Percentiles rank a stretch among this genome's conserved stretches.
These are phyloP conservation scores for Graptemys geographica DNA, from an alignment of 2,797 vertebrate species.

Conservation along the genomic window DNA sequence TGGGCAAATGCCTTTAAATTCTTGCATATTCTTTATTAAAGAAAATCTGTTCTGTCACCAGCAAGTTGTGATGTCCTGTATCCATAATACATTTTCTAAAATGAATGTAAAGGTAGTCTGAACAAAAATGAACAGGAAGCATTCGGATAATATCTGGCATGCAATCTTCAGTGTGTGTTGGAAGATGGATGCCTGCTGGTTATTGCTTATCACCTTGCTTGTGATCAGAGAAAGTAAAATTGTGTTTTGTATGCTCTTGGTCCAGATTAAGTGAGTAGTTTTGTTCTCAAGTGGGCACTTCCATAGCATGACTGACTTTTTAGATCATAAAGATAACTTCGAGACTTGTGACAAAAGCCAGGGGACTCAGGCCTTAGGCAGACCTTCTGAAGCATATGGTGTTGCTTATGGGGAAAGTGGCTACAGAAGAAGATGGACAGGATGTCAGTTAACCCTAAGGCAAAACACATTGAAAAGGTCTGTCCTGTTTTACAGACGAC, in stretches of 20 bases:
- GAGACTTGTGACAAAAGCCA: not conserved
- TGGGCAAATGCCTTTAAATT: not conserved
- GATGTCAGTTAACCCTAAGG: constrained; percentile 26
- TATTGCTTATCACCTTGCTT: not conserved
- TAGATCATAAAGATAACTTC: not conserved
- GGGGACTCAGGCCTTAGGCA: not conserved
- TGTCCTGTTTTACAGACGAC: constrained; percentile 28
- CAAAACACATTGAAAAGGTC: constrained; percentile 53
- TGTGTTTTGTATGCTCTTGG: not conserved
- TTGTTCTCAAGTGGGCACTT: not conserved
- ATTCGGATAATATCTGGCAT: constrained; percentile 27
- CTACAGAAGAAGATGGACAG: constrained; percentile 14
- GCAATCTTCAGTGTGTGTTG: not conserved
- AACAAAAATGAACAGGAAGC: constrained; percentile 19
- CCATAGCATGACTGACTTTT: not conserved
- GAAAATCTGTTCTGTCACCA: not conserved
- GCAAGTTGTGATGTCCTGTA: not conserved
- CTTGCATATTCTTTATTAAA: not conserved
- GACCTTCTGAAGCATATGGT: constrained; percentile 7
- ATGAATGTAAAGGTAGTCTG: constrained; percentile 14
- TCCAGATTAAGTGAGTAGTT: not conserved
- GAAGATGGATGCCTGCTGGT: not conserved
- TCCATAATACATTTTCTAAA: constrained; percentile 18
- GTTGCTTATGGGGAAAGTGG: not conserved
- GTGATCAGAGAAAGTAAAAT: not conserved